Evolutionary conservation across 1,140 invertebrate genomes (phyloP), one percentile per base, ranked within the genome.

Genomic region (Oncopodura yosiiana): DNA sequence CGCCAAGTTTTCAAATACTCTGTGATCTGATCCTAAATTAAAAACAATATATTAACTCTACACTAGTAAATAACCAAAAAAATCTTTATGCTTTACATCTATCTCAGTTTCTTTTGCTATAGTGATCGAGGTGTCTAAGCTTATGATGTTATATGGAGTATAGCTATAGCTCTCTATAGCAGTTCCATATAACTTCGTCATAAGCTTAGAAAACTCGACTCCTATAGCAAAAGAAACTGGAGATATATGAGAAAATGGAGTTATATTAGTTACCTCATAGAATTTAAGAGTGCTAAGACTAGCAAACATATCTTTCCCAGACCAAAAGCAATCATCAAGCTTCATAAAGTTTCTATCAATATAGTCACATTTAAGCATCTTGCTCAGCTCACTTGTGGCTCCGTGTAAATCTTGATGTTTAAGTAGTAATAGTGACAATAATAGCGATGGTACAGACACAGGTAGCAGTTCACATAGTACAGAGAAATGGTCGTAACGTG

Each of bases 401-500:
- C 21, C 8, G 23, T 49, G 30, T 8, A 53, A 26, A 38, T 45
- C 29, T 23, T 51, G 49, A 18, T 37, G 14, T 8, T 50, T 19
- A 8, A 57, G 9, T 8, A 61, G 45, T 3, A 53, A 45, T 2
- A 61, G 37, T 12, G 34, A 21, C 2, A 61, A 32, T 9, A 74
- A 75, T 24, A 87, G 65, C 43, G 81, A 84, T 5, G 82, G 81
- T 12, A 84, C 60, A 5, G 73, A 76, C 16, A 76, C 73, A 5
- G 81, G 81, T 3, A 83, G 66, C 2, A 83, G 67, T 66, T 83
- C 81, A 69, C 79, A 81, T 3, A 83, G 66, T 2, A 80, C 71
- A 19, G 78, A 73, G 70, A 81, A 81, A 66, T 83, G 81, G 62
- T 83, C 81, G 67, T 80, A 82, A 60, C 84, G 77, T 16, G 84